phyloP scores from a whole-genome alignment of 2,113 vertebrate genomes.

The Benitochromis conjunctus region DNA sequence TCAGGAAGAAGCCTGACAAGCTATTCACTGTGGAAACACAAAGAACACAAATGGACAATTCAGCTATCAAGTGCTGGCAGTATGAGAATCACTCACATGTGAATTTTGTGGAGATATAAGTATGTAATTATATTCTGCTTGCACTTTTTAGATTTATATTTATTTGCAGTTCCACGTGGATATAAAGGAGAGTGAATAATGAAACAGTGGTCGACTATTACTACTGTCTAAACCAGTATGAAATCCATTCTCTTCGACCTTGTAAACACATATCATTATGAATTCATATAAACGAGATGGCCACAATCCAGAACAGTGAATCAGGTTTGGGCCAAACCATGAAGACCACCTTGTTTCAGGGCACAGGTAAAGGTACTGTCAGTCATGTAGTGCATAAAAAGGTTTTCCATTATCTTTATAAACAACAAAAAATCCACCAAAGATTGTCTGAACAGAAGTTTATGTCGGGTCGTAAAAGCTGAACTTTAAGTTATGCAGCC shows the following conservation, averaged over 20 bases:
- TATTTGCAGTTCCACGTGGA: neutral
- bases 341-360: constrained; percentile 10
- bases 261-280: neutral
- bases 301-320: neutral
- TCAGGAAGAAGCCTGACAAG: constrained; percentile 17
- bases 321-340: neutral
- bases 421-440: constrained; percentile 25
- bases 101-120: neutral
- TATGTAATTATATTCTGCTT: neutral
- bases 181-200: neutral
- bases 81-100: neutral
- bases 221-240: neutral
- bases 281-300: neutral
- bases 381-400: constrained; percentile 37
- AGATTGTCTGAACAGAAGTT: constrained; percentile 1
- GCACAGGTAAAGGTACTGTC: constrained; percentile 18
- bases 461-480: neutral
- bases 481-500: neutral
- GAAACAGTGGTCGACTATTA: neutral
- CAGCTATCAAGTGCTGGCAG: neutral
- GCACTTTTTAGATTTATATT: neutral
- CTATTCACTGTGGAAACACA: constrained; percentile 6
- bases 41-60: constrained; percentile 6
- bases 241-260: neutral
- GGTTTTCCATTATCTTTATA: constrained; percentile 40